A percentile compares a stretch with the other conserved stretches of the same genome.
Evolutionary conservation across 2,888 invertebrate species (phyloP).

Genomic region (Piscicola geometra): DNA sequence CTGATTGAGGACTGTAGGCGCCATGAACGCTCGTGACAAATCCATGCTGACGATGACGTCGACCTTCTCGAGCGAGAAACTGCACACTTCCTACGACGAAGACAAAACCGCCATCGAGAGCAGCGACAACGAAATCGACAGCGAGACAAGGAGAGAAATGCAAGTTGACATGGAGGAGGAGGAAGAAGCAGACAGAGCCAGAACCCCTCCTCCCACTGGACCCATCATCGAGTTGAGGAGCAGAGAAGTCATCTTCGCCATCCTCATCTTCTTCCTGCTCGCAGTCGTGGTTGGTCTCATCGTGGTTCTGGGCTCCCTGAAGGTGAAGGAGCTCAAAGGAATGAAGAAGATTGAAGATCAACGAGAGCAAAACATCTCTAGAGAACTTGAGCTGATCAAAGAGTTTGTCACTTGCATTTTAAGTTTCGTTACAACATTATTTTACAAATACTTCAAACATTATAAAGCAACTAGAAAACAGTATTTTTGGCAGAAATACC

Average conservation of each 20-base stretch:
- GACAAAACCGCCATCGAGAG: background rate
- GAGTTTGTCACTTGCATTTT: no score
- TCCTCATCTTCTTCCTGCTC: slow-evolving; percentile 43
- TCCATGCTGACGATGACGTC: background rate
- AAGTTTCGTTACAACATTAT: no score
- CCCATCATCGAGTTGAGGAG: slow-evolving; percentile 43
- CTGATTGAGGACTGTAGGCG: no score
- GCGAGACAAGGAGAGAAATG: slow-evolving; percentile 14
- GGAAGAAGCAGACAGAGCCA: slow-evolving; percentile 29
- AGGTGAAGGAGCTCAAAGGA: slow-evolving; percentile 1
- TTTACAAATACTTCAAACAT: no score
- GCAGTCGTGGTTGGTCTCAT: slow-evolving; percentile 42
- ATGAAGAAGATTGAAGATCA: background rate
- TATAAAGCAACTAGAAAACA: background rate
- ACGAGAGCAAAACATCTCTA: no score
- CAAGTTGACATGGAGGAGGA: background rate
- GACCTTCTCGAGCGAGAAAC: background rate
- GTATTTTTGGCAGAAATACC: no score
- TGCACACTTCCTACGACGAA: background rate
- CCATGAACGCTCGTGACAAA: background rate
- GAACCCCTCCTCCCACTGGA: slow-evolving; percentile 38
- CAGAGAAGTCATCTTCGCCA: slow-evolving; percentile 45
- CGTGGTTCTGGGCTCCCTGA: slow-evolving; percentile 39
- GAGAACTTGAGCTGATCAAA: no score
- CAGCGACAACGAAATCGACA: background rate